Evolutionary conservation across 2,113 vertebrate genomes (phyloP).

Genomic region (Lipophrys pholis): DNA sequence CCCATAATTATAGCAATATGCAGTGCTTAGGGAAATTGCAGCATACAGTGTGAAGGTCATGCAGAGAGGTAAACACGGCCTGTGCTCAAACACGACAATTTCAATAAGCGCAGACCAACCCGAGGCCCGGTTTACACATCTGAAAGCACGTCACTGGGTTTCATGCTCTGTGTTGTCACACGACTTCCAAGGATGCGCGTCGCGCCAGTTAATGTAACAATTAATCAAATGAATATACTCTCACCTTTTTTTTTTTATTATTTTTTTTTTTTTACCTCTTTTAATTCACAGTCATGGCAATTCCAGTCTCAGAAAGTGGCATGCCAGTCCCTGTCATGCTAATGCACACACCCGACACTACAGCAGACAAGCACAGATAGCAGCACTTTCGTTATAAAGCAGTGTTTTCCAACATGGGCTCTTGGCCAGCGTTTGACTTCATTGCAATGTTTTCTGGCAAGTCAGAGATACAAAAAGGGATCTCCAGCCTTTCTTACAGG

Average conservation of each 20-base stretch:
- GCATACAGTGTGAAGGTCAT: conserved; percentile 57
- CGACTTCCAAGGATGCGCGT: no score
- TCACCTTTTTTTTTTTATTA: no score
- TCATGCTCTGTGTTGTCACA: no score
- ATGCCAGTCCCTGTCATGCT: not conserved
- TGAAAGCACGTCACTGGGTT: conserved; percentile 1
- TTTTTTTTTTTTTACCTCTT: no score
- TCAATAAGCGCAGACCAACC: conserved; percentile 22
- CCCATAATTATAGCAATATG: conserved; percentile 57
- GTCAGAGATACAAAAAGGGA: no score
- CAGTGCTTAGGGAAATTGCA: conserved; percentile 63
- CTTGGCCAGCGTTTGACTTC: no score
- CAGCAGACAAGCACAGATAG: not conserved
- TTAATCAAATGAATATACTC: not conserved
- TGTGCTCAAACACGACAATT: conserved; percentile 49
- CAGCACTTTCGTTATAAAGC: not conserved
- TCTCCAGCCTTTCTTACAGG: no score
- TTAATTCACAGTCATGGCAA: no score
- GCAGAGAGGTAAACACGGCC: conserved; percentile 36
- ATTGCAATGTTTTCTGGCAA: no score
- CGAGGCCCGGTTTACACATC: conserved; percentile 21
- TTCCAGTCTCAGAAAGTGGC: no score
- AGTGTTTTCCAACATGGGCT: not conserved
- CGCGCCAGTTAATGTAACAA: not conserved
- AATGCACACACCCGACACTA: not conserved